Conservation (phyloP, 2,888 invertebrate genomes). For the Mellilla xanthometata region DNA sequence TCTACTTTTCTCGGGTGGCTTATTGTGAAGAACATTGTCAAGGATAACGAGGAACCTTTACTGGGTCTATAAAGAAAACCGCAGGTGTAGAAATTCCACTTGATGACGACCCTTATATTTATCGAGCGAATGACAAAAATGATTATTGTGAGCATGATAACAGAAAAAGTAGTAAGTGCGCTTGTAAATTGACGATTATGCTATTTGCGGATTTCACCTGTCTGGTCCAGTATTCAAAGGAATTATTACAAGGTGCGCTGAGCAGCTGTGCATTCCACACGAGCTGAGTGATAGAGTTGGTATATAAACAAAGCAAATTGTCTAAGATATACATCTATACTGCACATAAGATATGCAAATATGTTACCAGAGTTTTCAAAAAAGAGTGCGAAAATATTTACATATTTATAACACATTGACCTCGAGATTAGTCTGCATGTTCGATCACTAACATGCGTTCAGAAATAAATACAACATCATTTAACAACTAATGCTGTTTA, state of each 20-base stretch:
- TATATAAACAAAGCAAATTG: too few species aligned
- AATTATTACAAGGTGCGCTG: not conserved
- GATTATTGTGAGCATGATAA: slow-evolving; percentile 2
- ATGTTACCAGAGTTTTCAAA: too few species aligned
- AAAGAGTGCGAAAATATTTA: too few species aligned
- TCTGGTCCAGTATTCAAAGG: slow-evolving; percentile 6
- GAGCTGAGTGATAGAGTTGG: too few species aligned
- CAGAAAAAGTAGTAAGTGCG: slow-evolving; percentile 5
- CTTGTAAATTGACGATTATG: slow-evolving; percentile 6
- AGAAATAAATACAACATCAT: too few species aligned
- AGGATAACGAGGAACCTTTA: slow-evolving; percentile 16
- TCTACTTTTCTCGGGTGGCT: slow-evolving; percentile 12
- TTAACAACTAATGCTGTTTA: too few species aligned
- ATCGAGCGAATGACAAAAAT: slow-evolving; percentile 13
- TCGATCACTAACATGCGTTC: too few species aligned
- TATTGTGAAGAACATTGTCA: slow-evolving; percentile 6
- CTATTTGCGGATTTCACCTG: slow-evolving; percentile 20
- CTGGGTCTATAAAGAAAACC: slow-evolving; percentile 12
- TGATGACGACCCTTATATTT: slow-evolving; percentile 22
- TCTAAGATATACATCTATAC: not conserved
- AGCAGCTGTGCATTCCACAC: not conserved
- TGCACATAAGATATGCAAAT: too few species aligned
- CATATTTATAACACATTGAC: too few species aligned
- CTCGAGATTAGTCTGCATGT: too few species aligned
- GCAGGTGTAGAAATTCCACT: slow-evolving; percentile 23